A percentile compares a stretch with the other conserved stretches of the same genome.
Evolutionary conservation across 2,888 invertebrate species (phyloP).

Genomic region (Hermodice carunculata): DNA sequence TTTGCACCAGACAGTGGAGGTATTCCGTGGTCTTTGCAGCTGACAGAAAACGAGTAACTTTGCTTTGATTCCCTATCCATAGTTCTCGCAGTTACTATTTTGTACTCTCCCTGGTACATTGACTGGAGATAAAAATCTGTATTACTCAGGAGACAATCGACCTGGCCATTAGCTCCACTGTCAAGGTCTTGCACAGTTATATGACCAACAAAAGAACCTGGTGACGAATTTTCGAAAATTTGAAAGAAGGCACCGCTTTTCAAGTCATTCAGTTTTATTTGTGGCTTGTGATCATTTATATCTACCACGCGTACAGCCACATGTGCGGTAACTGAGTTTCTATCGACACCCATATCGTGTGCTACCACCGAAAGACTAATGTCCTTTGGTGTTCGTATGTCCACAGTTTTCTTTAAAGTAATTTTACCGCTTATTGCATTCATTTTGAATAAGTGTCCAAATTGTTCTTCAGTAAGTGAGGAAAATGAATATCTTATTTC

Average conservation of each 20-base stretch:
- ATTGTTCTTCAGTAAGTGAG: conserved; percentile 14
- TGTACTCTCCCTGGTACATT: conserved; percentile 22
- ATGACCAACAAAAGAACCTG: conserved; percentile 36
- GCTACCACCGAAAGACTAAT: conserved; percentile 31
- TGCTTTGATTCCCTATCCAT: conserved; percentile 32
- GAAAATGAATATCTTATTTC: conserved; percentile 40
- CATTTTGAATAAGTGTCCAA: conserved; percentile 28
- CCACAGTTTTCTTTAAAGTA: conserved; percentile 20
- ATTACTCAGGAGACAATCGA: conserved; percentile 43
- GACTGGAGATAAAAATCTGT: conserved; percentile 54
- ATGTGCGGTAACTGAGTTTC: conserved; percentile 82
- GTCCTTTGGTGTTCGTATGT: conserved; percentile 26
- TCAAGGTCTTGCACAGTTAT: conserved; percentile 36
- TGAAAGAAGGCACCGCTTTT: too few species aligned
- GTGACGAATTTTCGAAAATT: too few species aligned
- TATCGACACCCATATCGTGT: conserved; percentile 69
- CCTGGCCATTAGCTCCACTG: conserved; percentile 25
- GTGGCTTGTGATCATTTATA: conserved; percentile 89
- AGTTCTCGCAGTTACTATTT: conserved; percentile 24
- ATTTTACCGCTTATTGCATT: conserved; percentile 23
- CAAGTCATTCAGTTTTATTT: conserved; percentile 85
- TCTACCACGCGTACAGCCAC: conserved; percentile 74
- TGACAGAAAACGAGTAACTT: conserved; percentile 26
- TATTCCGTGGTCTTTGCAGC: conserved; percentile 27
- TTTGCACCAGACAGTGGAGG: conserved; percentile 21